A percentile compares a stretch with the other conserved stretches of the same genome.
phyloP scores from a whole-genome alignment of 2,888 invertebrate genomes.

The Acrobasis repandana region DNA sequence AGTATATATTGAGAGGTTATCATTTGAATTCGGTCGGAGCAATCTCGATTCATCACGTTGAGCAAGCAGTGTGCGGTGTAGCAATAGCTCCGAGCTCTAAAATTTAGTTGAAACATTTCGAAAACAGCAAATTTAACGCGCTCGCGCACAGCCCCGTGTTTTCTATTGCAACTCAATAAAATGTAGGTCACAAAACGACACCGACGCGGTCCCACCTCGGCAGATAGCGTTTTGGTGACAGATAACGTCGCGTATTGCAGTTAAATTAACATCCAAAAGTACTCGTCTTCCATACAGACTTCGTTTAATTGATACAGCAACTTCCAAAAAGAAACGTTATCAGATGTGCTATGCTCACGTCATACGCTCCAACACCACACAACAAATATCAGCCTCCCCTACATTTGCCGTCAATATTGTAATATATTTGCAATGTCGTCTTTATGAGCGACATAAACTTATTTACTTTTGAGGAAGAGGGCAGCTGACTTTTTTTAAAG shows the following conservation, averaged over 20 bases:
- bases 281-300: too few species aligned
- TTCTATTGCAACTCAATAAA: constrained; percentile 74
- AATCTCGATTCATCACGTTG: constrained; percentile 66
- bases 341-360: neutral
- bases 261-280: neutral
- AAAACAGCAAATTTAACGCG: constrained; percentile 79
- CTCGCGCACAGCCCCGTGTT: constrained; percentile 72
- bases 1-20: constrained; percentile 15
- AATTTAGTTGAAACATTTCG: constrained; percentile 80
- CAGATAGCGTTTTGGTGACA: constrained; percentile 43
- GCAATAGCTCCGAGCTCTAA: constrained; percentile 72
- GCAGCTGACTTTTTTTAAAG: constrained; percentile 27
- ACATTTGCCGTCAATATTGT: constrained; percentile 19
- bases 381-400: constrained; percentile 7
- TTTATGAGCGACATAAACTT: neutral
- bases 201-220: constrained; percentile 41
- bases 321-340: neutral
- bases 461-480: constrained; percentile 31
- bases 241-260: constrained; percentile 31
- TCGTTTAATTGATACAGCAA: neutral
- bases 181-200: constrained; percentile 72
- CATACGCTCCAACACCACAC: constrained; percentile 14
- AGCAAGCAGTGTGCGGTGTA: constrained; percentile 66
- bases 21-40: constrained; percentile 55
- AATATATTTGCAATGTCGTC: neutral